These are phyloP conservation scores for Lepidurus apus DNA, from an alignment of 1,140 invertebrate genomes.

Conservation along the genomic window DNA sequence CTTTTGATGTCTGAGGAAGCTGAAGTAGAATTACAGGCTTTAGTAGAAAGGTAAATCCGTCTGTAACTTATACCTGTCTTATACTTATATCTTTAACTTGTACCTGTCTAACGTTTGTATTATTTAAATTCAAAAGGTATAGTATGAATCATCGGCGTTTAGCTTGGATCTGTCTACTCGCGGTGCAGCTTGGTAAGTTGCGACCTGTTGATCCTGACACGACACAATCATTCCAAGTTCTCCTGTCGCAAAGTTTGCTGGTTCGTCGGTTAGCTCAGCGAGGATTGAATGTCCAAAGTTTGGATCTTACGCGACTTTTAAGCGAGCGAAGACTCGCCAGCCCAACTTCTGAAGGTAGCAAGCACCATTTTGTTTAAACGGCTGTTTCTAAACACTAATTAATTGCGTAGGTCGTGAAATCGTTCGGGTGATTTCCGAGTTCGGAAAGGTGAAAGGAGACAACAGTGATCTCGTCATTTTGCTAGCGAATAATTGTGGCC, in stretches of 20 bases:
- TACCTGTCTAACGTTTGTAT: not conserved
- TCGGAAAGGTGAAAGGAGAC: not conserved
- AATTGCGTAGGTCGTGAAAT: not conserved
- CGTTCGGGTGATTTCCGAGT: not conserved
- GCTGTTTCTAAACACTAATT: not conserved
- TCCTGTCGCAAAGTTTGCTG: not conserved
- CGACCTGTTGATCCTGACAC: not conserved
- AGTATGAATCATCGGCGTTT: not conserved
- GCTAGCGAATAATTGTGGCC: not conserved
- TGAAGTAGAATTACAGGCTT: not conserved
- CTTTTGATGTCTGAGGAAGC: not conserved
- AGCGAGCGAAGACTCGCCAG: not conserved
- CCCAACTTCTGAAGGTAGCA: not conserved
- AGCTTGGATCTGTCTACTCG: not conserved
- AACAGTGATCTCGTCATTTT: not conserved
- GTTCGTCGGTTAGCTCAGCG: not conserved
- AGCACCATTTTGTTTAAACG: not conserved
- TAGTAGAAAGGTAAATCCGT: not conserved
- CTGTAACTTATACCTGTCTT: no score
- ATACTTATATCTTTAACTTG: no score
- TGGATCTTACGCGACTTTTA: not conserved
- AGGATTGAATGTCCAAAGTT: not conserved
- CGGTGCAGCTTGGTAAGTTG: not conserved
- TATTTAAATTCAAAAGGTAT: not conserved
- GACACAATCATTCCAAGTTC: not conserved